phyloP scores from a whole-genome alignment of 2,113 vertebrate species.

The Argyrosomus japonicus region DNA sequence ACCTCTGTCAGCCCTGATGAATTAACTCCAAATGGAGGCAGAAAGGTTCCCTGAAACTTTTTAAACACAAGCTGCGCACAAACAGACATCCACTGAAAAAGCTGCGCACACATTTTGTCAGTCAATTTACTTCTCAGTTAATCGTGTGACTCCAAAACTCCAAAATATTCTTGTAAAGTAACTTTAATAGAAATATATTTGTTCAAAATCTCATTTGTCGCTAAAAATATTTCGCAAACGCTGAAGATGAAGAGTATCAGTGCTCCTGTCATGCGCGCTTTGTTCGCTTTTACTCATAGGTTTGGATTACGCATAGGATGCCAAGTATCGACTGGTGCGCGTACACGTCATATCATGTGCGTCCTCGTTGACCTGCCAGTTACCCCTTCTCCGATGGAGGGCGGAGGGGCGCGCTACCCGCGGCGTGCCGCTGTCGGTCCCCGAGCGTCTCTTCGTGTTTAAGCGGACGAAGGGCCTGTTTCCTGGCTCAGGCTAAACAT shows the following conservation, averaged over 20 bases:
- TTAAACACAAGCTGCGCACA: neutral
- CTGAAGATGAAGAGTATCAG: neutral
- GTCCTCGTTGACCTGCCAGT: slow-evolving; percentile 53
- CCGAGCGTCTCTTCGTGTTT: slow-evolving; percentile 89
- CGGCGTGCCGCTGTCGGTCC: slow-evolving; percentile 78
- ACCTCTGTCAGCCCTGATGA: slow-evolving; percentile 70
- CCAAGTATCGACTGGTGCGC: neutral
- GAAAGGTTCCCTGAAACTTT: slow-evolving; percentile 10
- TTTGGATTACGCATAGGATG: neutral
- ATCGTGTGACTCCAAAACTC: neutral
- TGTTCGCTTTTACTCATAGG: slow-evolving; percentile 28
- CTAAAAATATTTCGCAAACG: neutral
- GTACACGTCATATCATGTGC: neutral
- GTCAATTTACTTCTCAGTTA: no score
- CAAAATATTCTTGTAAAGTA: neutral
- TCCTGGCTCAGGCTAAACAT: slow-evolving; percentile 93
- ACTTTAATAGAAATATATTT: neutral
- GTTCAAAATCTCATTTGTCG: neutral
- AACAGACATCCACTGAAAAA: neutral
- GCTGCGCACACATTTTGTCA: neutral
- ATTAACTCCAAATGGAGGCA: slow-evolving; percentile 18
- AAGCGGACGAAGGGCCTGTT: slow-evolving; percentile 97
- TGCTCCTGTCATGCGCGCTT: neutral
- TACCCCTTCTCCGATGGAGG: slow-evolving; percentile 18
- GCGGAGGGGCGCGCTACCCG: slow-evolving; percentile 70